Evolutionary conservation across 2,797 vertebrate genomes (phyloP).

Genomic region (Antennarius maculatus): DNA sequence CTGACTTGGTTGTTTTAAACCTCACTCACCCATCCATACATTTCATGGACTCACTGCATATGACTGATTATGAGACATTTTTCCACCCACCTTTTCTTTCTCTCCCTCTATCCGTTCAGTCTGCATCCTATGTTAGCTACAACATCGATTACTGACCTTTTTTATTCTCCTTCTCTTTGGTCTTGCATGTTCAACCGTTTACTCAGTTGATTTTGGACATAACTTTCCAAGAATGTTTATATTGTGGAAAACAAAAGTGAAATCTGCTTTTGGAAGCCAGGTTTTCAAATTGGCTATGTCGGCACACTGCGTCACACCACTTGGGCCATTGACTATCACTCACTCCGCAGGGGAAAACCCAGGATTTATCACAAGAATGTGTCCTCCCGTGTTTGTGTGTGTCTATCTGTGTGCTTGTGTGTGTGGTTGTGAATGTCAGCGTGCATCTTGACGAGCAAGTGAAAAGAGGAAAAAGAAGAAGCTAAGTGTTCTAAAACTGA

Average conservation of each 20-base stretch:
- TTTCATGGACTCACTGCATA: constrained; percentile 46
- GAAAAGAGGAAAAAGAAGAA: constrained; percentile 32
- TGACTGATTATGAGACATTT: constrained; percentile 44
- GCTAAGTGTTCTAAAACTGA: constrained; percentile 64
- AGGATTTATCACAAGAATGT: constrained; percentile 47
- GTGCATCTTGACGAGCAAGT: constrained; percentile 28
- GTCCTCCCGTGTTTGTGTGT: constrained; percentile 26
- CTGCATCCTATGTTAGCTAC: constrained; percentile 24
- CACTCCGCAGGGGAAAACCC: constrained; percentile 56
- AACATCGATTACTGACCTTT: constrained; percentile 43
- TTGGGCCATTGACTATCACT: constrained; percentile 54
- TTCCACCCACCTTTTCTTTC: constrained; percentile 27
- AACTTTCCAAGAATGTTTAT: constrained; percentile 32
- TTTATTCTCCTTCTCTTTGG: constrained; percentile 22
- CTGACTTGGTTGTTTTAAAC: constrained; percentile 12
- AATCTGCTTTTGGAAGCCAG: constrained; percentile 36
- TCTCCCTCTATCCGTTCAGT: constrained; percentile 27
- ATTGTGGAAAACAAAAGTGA: constrained; percentile 27
- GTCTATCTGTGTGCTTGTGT: background rate
- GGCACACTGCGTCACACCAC: constrained; percentile 48
- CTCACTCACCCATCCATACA: constrained; percentile 50
- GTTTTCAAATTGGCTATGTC: constrained; percentile 53
- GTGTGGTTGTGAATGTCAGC: constrained; percentile 6
- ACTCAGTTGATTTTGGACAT: constrained; percentile 20
- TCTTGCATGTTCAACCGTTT: constrained; percentile 33